These are phyloP conservation scores for Pyrgus malvae DNA, from an alignment of 2,888 invertebrate genomes.

Conservation along the genomic window DNA sequence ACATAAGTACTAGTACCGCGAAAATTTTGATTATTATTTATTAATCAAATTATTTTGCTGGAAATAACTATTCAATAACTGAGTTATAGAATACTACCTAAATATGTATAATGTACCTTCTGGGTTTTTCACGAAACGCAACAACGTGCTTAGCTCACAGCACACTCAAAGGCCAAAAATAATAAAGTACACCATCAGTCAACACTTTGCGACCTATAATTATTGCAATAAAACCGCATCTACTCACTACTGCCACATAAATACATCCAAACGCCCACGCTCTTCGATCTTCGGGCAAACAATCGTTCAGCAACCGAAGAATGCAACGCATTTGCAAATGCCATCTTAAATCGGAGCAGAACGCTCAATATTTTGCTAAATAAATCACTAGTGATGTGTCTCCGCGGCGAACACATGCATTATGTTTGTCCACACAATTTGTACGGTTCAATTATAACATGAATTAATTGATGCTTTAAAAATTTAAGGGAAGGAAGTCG, in stretches of 20 bases:
- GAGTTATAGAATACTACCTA: too few relatives aligned
- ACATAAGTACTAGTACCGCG: too few relatives aligned
- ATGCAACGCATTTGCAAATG: constrained; percentile 25
- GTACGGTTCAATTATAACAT: constrained; percentile 14
- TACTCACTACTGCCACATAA: constrained; percentile 42
- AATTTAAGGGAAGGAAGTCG: too few relatives aligned
- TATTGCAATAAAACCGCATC: constrained; percentile 55
- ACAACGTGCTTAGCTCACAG: too few relatives aligned
- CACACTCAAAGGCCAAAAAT: too few relatives aligned
- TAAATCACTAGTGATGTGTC: constrained; percentile 24
- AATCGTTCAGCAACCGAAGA: constrained; percentile 35
- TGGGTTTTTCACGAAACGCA: too few relatives aligned
- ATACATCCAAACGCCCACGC: constrained; percentile 53
- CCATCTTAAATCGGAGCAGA: constrained; percentile 22
- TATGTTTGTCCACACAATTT: constrained; percentile 26
- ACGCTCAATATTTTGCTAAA: constrained; percentile 23
- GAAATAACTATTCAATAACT: too few relatives aligned
- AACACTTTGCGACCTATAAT: constrained; percentile 42
- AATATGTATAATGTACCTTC: too few relatives aligned
- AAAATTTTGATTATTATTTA: too few relatives aligned
- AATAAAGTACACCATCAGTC: too few relatives aligned
- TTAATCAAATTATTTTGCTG: not conserved
- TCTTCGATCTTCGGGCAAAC: constrained; percentile 51
- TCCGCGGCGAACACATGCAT: constrained; percentile 11
- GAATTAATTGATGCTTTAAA: constrained; percentile 1